Base-by-base conservation (phyloP, 2,888 invertebrate genomes). In the Timema podura region DNA sequence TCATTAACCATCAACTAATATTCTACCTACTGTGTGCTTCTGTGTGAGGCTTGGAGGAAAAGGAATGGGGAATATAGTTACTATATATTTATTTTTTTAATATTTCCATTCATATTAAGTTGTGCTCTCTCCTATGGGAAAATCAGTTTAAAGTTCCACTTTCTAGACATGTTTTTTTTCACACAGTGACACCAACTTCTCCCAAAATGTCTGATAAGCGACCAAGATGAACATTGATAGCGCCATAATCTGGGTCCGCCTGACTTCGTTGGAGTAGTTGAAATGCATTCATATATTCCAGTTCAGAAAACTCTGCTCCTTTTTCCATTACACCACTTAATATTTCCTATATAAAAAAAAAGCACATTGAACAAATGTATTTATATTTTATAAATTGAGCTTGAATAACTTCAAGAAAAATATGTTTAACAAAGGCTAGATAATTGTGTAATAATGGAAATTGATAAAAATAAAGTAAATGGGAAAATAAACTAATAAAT, bases 241-340 rank as follows among this genome's bases (percentile, higher is more conserved):
- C 73, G 65, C 76, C 77, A 75, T 82, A 78, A 65, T 78, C 78
- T 54, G 78, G 75, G 57, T 79, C 79, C 47, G 80, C 76, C 65
- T 83, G 82, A 67, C 76, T 77, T 5, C 76, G 75, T 86, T 92
- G 78, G 88, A 91, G 78, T 75, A 95, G 85, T 77, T 92, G 91
- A 79, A 95, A 86, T 51, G 94, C 91, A 80, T 93, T 92, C 79
- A 91, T 87, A 80, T 96, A 95, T 80, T 97, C 96, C 77, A 93
- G 83, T 80, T 93, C 92, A 0, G 91, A 90, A 82, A 94, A 96
- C 80, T 92, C 91, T 0, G 93, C 89, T 2, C 96, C 96, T 76
- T 92, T 91, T 80, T 96, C 95, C 65, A 93, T 86, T 11, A 96
- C 89, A 48, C 87, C 86, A 74, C 89, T 89, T 72, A 96, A 85